A percentile compares a stretch with the other conserved stretches of the same genome.
These are phyloP conservation scores for Acrobasis repandana DNA, from an alignment of 2,888 invertebrate genomes.

Conservation along the genomic window DNA sequence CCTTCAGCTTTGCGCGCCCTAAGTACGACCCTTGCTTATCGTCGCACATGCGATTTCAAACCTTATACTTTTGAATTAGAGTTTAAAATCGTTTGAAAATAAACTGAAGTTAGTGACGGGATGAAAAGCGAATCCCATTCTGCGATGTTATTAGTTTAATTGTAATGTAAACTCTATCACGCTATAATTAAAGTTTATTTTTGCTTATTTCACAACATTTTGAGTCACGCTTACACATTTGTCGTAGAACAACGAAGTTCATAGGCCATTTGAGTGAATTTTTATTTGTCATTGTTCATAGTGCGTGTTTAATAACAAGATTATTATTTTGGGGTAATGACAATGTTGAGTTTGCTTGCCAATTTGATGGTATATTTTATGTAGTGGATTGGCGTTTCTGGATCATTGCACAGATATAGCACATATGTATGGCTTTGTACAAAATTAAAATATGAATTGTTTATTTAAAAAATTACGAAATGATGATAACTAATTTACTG, in stretches of 20 bases:
- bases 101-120: slow-evolving; percentile 36
- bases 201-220: slow-evolving; percentile 33
- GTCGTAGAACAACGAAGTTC: slow-evolving; percentile 46
- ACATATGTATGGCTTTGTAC: neutral
- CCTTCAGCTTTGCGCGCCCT: slow-evolving; percentile 63
- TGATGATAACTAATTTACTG: too few species aligned
- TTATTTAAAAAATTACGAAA: neutral
- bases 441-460: neutral
- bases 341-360: slow-evolving; percentile 10
- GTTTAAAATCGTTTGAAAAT: slow-evolving; percentile 32
- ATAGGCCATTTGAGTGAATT: slow-evolving; percentile 58
- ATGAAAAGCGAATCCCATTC: slow-evolving; percentile 50
- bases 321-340: slow-evolving; percentile 18
- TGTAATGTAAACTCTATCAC: slow-evolving; percentile 19
- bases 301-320: slow-evolving; percentile 50
- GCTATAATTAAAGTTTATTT: slow-evolving; percentile 25
- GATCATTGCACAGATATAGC: slow-evolving; percentile 7
- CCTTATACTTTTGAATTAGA: fast-evolving
- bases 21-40: slow-evolving; percentile 29
- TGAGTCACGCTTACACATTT: slow-evolving; percentile 24
- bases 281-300: slow-evolving; percentile 64
- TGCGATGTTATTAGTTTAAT: slow-evolving; percentile 34
- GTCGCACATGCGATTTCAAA: slow-evolving; percentile 33
- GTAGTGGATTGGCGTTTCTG: neutral
- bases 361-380: slow-evolving; percentile 1